These are phyloP conservation scores for Globodera rostochiensis DNA, from an alignment of 1,140 invertebrate species.

Conservation along the genomic window DNA sequence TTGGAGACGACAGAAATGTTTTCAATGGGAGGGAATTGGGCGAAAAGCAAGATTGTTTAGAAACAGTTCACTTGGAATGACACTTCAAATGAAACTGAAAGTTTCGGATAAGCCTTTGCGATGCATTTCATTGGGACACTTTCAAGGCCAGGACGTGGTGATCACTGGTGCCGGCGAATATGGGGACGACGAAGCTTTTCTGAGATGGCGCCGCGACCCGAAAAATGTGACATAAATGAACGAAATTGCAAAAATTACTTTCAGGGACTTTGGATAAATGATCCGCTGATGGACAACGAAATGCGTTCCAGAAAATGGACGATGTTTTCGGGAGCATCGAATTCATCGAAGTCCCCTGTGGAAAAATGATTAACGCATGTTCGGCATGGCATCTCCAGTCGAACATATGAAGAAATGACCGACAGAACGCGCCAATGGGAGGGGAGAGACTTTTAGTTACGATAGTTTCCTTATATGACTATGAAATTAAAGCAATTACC, in stretches of 20 bases:
- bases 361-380: neutral
- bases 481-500: too few species aligned
- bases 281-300: slow-evolving; percentile 68
- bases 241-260: neutral
- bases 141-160: slow-evolving; percentile 64
- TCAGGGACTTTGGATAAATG: slow-evolving; percentile 70
- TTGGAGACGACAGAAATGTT: slow-evolving; percentile 30
- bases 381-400: too few species aligned
- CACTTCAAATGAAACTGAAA: slow-evolving; percentile 51
- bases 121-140: slow-evolving; percentile 63
- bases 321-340: neutral
- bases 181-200: slow-evolving; percentile 69
- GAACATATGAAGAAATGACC: too few species aligned
- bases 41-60: slow-evolving; percentile 3
- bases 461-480: too few species aligned
- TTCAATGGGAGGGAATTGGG: too few species aligned
- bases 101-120: slow-evolving; percentile 68
- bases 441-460: too few species aligned
- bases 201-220: slow-evolving; percentile 68
- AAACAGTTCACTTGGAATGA: slow-evolving; percentile 39
- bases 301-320: slow-evolving; percentile 42
- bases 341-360: neutral
- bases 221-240: slow-evolving; percentile 37
- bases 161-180: slow-evolving; percentile 69
- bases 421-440: too few species aligned